Evolutionary conservation across 2,797 vertebrate species (phyloP).

Genomic region (Sandelia bainsii): DNA sequence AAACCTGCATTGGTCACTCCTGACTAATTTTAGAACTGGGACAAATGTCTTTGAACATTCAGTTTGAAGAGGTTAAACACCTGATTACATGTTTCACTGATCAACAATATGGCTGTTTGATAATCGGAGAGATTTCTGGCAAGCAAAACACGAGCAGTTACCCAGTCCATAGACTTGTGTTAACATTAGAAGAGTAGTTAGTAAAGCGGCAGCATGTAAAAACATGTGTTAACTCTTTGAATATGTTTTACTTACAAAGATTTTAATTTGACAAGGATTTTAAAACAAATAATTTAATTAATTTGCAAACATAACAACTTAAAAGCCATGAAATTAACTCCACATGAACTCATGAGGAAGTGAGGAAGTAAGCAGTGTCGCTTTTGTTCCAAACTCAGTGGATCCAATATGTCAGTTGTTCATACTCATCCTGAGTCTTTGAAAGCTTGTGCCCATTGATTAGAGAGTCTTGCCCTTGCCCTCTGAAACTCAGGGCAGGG

Average conservation of each 20-base stretch:
- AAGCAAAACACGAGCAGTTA: background rate
- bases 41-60: background rate
- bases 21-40: background rate
- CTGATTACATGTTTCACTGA: background rate
- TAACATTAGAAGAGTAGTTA: too few species aligned
- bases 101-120: background rate
- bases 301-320: constrained; percentile 21
- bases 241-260: background rate
- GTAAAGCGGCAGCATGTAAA: too few species aligned
- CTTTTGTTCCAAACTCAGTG: constrained; percentile 24
- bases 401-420: constrained; percentile 26
- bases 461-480: constrained; percentile 48
- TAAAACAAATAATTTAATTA: background rate
- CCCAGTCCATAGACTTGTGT: background rate
- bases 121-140: background rate
- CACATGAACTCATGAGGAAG: background rate
- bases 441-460: constrained; percentile 38
- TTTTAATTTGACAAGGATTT: background rate
- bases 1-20: background rate
- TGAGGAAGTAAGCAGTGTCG: constrained; percentile 11
- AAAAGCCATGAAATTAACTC: constrained; percentile 30
- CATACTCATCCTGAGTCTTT: constrained; percentile 13
- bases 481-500: constrained; percentile 39
- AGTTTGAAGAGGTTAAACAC: background rate
- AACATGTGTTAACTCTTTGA: background rate